Conservation (phyloP, 2,113 vertebrate genomes). For the Mustela lutreola region DNA sequence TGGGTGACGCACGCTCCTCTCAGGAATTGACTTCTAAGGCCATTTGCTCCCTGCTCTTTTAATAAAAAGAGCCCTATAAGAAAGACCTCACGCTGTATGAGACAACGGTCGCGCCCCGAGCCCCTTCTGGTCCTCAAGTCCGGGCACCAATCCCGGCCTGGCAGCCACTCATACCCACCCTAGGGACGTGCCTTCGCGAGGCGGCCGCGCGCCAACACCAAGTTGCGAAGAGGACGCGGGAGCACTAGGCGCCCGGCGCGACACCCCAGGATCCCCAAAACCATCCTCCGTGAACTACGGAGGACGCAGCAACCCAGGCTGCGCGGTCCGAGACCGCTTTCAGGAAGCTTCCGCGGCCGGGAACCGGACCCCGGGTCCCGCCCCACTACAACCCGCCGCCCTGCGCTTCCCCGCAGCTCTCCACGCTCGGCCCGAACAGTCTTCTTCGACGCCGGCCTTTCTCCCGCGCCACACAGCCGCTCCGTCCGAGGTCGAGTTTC, state of each 20-base stretch:
- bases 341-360: neutral
- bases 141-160: no score
- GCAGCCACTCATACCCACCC: neutral
- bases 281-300: neutral
- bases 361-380: no score
- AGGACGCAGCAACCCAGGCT: neutral
- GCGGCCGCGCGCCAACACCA: neutral
- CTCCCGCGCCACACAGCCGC: neutral
- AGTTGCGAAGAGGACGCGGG: neutral
- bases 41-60: neutral
- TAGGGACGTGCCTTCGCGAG: neutral
- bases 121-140: neutral
- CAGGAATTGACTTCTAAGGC: neutral
- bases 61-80: neutral
- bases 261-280: neutral
- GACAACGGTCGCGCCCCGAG: neutral
- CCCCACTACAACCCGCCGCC: neutral
- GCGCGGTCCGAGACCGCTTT: neutral
- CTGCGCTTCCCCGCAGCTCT: neutral
- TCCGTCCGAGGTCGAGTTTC: neutral
- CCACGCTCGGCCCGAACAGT: rapidly evolving
- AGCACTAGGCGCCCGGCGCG: neutral
- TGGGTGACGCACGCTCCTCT: neutral
- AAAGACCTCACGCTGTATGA: no score
- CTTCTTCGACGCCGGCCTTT: neutral